Evolutionary conservation across 2,797 vertebrate genomes (phyloP).

Genomic region (Phataginus tetradactyla): DNA sequence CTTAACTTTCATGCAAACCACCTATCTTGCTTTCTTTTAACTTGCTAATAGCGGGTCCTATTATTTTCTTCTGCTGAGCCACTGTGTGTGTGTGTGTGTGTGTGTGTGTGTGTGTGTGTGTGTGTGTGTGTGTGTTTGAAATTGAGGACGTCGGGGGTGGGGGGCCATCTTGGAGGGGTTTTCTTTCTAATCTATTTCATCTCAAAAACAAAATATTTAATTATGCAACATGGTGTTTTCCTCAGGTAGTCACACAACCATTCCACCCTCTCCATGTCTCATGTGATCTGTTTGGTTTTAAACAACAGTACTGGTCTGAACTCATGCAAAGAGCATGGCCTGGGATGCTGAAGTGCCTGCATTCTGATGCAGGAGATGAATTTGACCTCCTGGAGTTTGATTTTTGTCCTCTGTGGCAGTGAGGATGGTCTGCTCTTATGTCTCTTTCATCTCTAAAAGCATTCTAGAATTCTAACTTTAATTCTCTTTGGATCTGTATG

Average conservation of each 20-base stretch:
- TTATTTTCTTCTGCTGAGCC: not conserved
- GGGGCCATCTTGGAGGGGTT: not conserved
- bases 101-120: not conserved
- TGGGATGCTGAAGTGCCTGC: not conserved
- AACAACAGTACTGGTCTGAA: not conserved
- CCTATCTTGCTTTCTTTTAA: not conserved
- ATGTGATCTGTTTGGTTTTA: not conserved
- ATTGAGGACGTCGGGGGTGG: not conserved
- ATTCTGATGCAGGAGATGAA: not conserved
- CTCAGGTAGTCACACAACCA: not conserved
- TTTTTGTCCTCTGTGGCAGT: not conserved
- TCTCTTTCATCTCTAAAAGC: not conserved
- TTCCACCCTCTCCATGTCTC: not conserved
- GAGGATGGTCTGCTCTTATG: not conserved
- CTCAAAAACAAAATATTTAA: not conserved
- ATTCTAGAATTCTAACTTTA: slow-evolving; percentile 1
- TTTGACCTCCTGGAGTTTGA: not conserved
- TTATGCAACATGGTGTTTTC: not conserved
- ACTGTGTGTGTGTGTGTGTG: too few species aligned
- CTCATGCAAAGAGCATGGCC: not conserved
- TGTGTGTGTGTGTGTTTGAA: not conserved
- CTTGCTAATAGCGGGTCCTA: not conserved
- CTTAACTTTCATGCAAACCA: not conserved
- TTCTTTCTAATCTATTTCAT: slow-evolving; percentile 10
- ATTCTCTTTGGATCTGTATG: not conserved